Evolutionary conservation across 2,797 vertebrate genomes (phyloP), one percentile per base, ranked within the genome.

Genomic region (Molothrus ater): DNA sequence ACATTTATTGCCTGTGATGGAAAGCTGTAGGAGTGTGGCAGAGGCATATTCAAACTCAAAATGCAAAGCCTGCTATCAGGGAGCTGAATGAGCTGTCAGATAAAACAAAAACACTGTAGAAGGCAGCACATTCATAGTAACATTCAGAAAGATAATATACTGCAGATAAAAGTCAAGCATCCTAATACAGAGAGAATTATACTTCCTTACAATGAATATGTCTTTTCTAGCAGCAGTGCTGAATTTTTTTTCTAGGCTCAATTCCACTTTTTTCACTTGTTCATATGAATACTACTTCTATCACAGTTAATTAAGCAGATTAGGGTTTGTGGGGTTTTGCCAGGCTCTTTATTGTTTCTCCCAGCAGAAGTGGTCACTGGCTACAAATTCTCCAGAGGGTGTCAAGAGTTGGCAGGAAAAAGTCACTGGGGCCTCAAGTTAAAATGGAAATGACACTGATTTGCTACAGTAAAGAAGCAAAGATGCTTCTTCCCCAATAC

Each of bases 401-500:
- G 43, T 54, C 48, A 66, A 45, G 28, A 15, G 9, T 29, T 83
- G 86, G 42, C 43, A 93, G 59, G 29, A 79, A 56, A 10, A 78
- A 60, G 14, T 50, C 1, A 0, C 36, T 43, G 26, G 31, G 29
- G 7, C 17, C 34, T 90, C 0, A 0, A 54, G 25, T 75, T 91
- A 20, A 85, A 54, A 63, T 42, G 21, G 28, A 86, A 74, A 91
- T 80, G 13, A 38, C 70, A 56, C 34, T 31, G 69, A 53, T 64
- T 88, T 93, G 36, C 63, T 56, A 66, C 48, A 94, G 26, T 59
- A 50, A 64, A 90, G 68, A 72, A 75, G 25, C 47, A 93, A 90
- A 80, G 40, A 50, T 45, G 11, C 28, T 60, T 47, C 45, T 71
- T 89, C 50, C n/a, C 56, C 53, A 60, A 11, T n/a, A 29, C 65